phyloP scores from a whole-genome alignment of 2,888 invertebrate species.

The Podotricha telesiphe region DNA sequence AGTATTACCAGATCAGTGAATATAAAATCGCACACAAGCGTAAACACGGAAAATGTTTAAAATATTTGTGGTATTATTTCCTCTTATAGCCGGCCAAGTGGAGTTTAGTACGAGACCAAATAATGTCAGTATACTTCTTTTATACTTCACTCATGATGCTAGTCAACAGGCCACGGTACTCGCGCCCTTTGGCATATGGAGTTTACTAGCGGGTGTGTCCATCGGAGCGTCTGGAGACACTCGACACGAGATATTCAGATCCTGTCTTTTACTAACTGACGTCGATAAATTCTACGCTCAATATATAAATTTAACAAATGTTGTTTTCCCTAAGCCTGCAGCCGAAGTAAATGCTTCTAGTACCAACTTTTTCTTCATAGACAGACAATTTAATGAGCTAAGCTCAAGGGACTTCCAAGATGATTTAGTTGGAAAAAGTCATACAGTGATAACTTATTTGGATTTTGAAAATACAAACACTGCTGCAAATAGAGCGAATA shows the following conservation, averaged over 20 bases:
- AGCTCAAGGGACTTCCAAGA: not conserved
- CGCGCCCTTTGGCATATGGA: slow-evolving; percentile 79
- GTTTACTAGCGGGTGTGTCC: slow-evolving; percentile 70
- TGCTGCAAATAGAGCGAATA: slow-evolving; percentile 66
- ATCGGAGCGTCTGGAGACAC: slow-evolving; percentile 66
- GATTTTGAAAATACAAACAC: slow-evolving; percentile 66
- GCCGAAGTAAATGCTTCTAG: not conserved
- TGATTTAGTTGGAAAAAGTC: slow-evolving; percentile 24
- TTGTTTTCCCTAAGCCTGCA: not conserved
- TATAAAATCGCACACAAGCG: slow-evolving; percentile 13
- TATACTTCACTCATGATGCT: slow-evolving; percentile 66
- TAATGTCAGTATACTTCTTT: slow-evolving; percentile 71
- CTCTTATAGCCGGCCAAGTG: slow-evolving; percentile 32
- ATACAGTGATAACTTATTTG: slow-evolving; percentile 56
- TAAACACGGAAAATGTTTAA: slow-evolving; percentile 26
- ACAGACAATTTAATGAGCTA: not conserved
- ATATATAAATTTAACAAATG: slow-evolving; percentile 3
- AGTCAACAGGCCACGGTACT: slow-evolving; percentile 57
- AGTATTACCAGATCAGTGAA: slow-evolving; percentile 16
- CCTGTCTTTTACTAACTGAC: slow-evolving; percentile 10
- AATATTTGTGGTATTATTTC: slow-evolving; percentile 25
- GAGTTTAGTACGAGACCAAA: slow-evolving; percentile 70
- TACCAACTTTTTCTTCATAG: not conserved
- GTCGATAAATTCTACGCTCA: not conserved
- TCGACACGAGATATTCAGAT: slow-evolving; percentile 38